A percentile compares a stretch with the other conserved stretches of the same genome.
phyloP scores from a whole-genome alignment of 2,113 vertebrate genomes.

The Gobius niger region DNA sequence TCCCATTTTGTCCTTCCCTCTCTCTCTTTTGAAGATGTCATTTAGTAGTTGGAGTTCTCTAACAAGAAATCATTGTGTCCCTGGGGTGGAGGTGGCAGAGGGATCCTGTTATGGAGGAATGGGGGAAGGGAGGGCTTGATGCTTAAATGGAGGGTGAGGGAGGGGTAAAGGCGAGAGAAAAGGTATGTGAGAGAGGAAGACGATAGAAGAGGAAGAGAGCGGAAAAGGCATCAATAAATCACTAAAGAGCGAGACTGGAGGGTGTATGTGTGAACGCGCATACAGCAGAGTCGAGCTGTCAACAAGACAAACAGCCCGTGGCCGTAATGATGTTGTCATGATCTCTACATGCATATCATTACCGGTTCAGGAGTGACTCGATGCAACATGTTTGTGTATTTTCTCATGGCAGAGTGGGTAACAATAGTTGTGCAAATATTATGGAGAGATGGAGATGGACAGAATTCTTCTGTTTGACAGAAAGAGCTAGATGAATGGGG shows the following conservation, averaged over 20 bases:
- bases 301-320: slow-evolving; percentile 68
- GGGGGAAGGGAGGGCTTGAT: slow-evolving; percentile 25
- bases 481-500: slow-evolving; percentile 11
- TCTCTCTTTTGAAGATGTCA: slow-evolving; percentile 70
- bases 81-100: slow-evolving; percentile 66
- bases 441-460: slow-evolving; percentile 25
- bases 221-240: slow-evolving; percentile 75
- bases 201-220: slow-evolving; percentile 49
- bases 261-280: slow-evolving; percentile 17
- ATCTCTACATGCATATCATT: slow-evolving; percentile 73
- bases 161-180: slow-evolving; percentile 24
- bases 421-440: slow-evolving; percentile 52
- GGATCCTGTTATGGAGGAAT: slow-evolving; percentile 57
- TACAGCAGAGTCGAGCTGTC: slow-evolving; percentile 59
- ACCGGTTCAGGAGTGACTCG: slow-evolving; percentile 51
- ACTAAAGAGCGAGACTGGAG: slow-evolving; percentile 63
- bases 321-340: slow-evolving; percentile 75
- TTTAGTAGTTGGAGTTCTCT: slow-evolving; percentile 78
- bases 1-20: slow-evolving; percentile 18
- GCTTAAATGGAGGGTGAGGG: slow-evolving; percentile 53
- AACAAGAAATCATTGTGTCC: slow-evolving; percentile 82
- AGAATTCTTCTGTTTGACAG: slow-evolving; percentile 35
- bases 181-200: slow-evolving; percentile 33
- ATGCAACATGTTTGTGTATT: slow-evolving; percentile 31
- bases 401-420: slow-evolving; percentile 24